Base-by-base conservation (phyloP, 2,888 invertebrate genomes). In the Apotomis betuletana region DNA sequence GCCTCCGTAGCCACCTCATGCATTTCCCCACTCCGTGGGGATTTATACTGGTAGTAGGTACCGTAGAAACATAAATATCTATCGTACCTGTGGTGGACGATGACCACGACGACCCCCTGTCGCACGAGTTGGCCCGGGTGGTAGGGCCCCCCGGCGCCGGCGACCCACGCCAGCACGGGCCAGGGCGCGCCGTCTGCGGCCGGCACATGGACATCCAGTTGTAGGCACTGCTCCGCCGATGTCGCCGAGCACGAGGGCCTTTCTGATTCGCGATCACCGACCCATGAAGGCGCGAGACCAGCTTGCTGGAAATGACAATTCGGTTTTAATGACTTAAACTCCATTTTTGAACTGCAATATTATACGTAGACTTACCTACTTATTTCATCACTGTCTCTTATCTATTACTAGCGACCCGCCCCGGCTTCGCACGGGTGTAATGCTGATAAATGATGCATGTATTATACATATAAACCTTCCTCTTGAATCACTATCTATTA, bases 201-300 rank as follows among this genome's bases (percentile, higher is more conserved):
- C 46, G 96, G 95, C 4, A 93, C 91, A 81, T 95, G 94, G 4
- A 96, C 94, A 77, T 96, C 96, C 67, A 96, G 84, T 75, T 94
- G 94, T 0, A 96, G 88, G 77, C 96, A 96, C 75, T 95, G 95
- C 75, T 95, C 95, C 63, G 58, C 91, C 0, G 88, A 87, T 6
- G 79, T 76, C 5, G 78, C 3, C 0, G 86, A 79, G 74, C 91
- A 91, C 6, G 80, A 80, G 1, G 81, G 70, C 13, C 81, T 81
- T 13, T 75, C 80, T 0, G 88, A 77, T 58, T 90, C 87, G 44
- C 90, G 80, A 0, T 87, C 76, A 3, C 83, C 87, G 0, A 78
- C 60, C 92, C 92, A 92, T 0, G 80, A 75, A 0, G 92, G 92
- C 1, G 92, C 91, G 12, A 88, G 71, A 1, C 89, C 87, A 1